Percentiles rank a stretch among this genome's conserved stretches.
Evolutionary conservation across 2,113 vertebrate genomes (phyloP).

Genomic region (Tautogolabrus adspersus): DNA sequence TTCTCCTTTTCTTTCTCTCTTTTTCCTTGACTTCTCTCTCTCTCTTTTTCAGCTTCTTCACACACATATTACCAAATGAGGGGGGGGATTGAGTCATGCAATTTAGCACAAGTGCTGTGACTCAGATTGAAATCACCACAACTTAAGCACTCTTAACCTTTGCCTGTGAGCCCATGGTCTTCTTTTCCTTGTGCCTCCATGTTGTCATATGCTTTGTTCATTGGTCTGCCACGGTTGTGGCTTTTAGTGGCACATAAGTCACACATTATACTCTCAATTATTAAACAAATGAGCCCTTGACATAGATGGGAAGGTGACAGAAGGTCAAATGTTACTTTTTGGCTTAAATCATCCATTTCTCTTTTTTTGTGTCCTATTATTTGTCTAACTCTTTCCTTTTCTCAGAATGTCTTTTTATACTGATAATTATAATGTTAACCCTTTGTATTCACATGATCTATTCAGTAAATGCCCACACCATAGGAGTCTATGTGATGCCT

Average conservation of each 20-base stretch:
- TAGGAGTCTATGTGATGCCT: neutral
- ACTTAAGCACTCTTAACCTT: slow-evolving; percentile 64
- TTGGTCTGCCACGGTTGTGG: slow-evolving; percentile 29
- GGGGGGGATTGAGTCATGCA: slow-evolving; percentile 10
- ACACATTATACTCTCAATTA: neutral
- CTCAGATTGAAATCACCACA: slow-evolving; percentile 52
- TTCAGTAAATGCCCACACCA: too few species aligned
- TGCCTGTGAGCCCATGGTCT: slow-evolving; percentile 45
- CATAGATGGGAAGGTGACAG: too few species aligned
- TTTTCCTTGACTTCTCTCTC: neutral
- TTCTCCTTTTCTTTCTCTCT: neutral
- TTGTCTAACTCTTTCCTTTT: neutral
- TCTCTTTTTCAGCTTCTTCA: slow-evolving; percentile 2
- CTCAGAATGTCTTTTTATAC: too few species aligned
- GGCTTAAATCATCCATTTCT: too few species aligned
- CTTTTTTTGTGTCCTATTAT: neutral
- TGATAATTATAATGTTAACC: too few species aligned
- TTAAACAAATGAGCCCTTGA: too few species aligned
- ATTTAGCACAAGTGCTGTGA: slow-evolving; percentile 50
- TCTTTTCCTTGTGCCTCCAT: slow-evolving; percentile 30
- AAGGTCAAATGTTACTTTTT: too few species aligned
- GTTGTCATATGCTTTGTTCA: slow-evolving; percentile 39
- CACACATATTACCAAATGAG: slow-evolving; percentile 24
- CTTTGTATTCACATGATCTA: too few species aligned
- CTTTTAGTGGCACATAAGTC: neutral